Percentiles rank a stretch among this genome's conserved stretches.
These are phyloP conservation scores for Cynoglossus semilaevis DNA, from an alignment of 2,113 vertebrate genomes.

Conservation along the genomic window DNA sequence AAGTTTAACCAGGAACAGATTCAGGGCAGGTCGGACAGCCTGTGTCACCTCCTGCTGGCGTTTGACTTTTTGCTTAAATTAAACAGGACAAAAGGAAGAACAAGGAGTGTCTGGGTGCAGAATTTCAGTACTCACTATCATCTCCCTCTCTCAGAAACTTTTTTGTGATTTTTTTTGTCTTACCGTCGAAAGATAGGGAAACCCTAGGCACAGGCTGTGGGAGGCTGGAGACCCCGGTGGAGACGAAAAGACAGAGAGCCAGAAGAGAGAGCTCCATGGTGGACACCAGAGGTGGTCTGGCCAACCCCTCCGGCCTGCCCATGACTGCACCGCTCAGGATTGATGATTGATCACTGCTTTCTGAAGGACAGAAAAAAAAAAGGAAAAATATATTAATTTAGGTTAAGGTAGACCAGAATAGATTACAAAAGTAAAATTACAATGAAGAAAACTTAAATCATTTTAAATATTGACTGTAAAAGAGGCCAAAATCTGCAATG, in stretches of 20 bases:
- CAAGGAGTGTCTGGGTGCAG: neutral
- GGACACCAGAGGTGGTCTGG: constrained; percentile 45
- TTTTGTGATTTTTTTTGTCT: constrained; percentile 8
- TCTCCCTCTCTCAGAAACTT: too few species aligned
- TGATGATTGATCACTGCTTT: constrained; percentile 3
- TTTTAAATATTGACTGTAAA: too few species aligned
- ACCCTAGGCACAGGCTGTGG: constrained; percentile 71
- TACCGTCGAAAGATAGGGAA: constrained; percentile 77
- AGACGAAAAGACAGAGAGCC: constrained; percentile 48
- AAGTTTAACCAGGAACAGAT: constrained; percentile 62
- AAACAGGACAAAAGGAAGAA: constrained; percentile 20
- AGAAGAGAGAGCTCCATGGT: constrained; percentile 42
- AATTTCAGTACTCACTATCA: neutral
- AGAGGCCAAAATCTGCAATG: too few species aligned
- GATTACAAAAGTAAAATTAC: too few species aligned
- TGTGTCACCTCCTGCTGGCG: constrained; percentile 37
- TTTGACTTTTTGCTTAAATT: constrained; percentile 15
- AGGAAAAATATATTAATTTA: too few species aligned
- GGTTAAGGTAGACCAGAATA: too few species aligned
- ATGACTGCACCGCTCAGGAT: constrained; percentile 54
- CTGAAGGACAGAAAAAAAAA: constrained; percentile 38
- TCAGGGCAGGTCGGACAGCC: constrained; percentile 16
- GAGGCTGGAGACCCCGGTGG: constrained; percentile 49
- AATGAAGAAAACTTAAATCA: too few species aligned
- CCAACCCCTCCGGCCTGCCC: constrained; percentile 53